These are phyloP conservation scores for Coptodon bakossiorum DNA, from an alignment of 2,113 vertebrate genomes.

Conservation along the genomic window DNA sequence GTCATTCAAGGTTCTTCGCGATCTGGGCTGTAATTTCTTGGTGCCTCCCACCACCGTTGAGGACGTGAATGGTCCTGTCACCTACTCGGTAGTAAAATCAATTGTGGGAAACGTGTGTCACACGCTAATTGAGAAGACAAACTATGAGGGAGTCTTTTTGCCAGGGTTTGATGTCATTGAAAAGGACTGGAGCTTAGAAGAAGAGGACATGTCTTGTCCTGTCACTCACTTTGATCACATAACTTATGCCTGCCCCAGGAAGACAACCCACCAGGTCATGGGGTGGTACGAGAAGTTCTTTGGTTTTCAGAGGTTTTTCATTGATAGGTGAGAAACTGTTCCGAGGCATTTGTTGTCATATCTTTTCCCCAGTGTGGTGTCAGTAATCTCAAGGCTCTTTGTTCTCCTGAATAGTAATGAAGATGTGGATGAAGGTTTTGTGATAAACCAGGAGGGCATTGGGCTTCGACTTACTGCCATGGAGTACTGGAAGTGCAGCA, in stretches of 20 bases:
- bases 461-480: slow-evolving; percentile 84
- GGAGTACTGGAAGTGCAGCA: slow-evolving; percentile 72
- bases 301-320: slow-evolving; percentile 81
- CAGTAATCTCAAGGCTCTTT: not conserved
- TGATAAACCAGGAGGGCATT: slow-evolving; percentile 70
- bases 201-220: slow-evolving; percentile 22
- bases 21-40: slow-evolving; percentile 72
- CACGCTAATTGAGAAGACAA: slow-evolving; percentile 80
- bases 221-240: slow-evolving; percentile 88
- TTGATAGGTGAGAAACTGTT: slow-evolving; percentile 63
- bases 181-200: not conserved
- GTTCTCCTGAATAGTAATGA: slow-evolving; percentile 52
- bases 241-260: slow-evolving; percentile 76
- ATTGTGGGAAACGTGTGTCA: slow-evolving; percentile 83
- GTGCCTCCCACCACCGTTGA: slow-evolving; percentile 75
- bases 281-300: slow-evolving; percentile 84
- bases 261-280: slow-evolving; percentile 62
- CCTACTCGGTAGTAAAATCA: slow-evolving; percentile 78
- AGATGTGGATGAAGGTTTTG: slow-evolving; percentile 72
- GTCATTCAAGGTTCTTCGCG: slow-evolving; percentile 63
- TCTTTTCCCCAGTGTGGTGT: not conserved
- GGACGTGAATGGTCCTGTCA: slow-evolving; percentile 71
- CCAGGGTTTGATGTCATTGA: slow-evolving; percentile 74
- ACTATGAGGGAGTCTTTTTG: slow-evolving; percentile 76
- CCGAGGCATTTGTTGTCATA: not conserved